Evolutionary conservation across 2,888 invertebrate genomes (phyloP), one percentile per base, ranked within the genome.

Genomic region (Stegophylla sp.): DNA sequence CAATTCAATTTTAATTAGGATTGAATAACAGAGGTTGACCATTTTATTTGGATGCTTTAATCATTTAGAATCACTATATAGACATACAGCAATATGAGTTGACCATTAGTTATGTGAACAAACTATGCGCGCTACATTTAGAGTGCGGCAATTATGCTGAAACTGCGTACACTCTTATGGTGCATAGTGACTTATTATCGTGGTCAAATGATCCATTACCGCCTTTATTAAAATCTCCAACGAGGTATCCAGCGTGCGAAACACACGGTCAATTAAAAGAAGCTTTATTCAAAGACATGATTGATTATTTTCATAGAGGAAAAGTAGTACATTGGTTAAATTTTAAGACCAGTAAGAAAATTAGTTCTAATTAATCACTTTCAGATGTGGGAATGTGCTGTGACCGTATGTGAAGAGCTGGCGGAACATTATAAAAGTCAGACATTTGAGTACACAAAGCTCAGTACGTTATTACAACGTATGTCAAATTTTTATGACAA

Each of bases 361-460:
- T 17, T 34, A 13, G 43, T 45, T 48, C 41, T n/a, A 7, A 34
- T 5, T 34, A 34, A 5, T 5, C 34, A 34, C 7, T 73, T 23
- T 41, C 85, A 92, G 90, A 93, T 94, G 90, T 98, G 97, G 97
- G 98, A 98, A 88, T 91, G 93, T 84, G 97, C 97, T 1, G 91
- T 98, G 41, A 91, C 91, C 74, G 90, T 95, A 84, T 94, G 96
- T 85, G 94, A 96, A 86, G 95, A 97, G 85, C 88, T 98, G 81
- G 92, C 92, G 0, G 88, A 89, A 0, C 94, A 96, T 83, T 97
- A 95, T 86, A 96, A 97, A 86, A 91, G 92, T 84, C 94, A 95
- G 85, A 92, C 93, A 28, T 93, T 92, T 84, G 96, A 97, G 84
- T 95, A 94, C 85, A 88, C 89, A 28, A 92, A 92, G 84, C 88